Conservation (phyloP, 2,888 invertebrate species). For the Trimorus sp. region DNA sequence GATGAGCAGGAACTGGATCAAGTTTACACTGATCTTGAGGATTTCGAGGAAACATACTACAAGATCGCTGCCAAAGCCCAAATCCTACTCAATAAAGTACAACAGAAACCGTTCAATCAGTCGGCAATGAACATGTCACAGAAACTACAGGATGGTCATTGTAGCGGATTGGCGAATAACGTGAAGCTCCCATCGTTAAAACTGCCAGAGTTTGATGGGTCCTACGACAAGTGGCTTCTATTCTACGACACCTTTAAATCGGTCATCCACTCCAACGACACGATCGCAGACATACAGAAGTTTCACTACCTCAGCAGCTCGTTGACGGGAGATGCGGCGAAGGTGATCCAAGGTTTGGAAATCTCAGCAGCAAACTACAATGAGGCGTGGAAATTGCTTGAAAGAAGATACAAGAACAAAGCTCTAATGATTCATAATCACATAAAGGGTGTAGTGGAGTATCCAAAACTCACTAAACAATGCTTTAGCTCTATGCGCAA, state of each 20-base stretch:
- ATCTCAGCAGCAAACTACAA: slow-evolving; percentile 65
- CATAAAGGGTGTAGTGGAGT: slow-evolving; percentile 60
- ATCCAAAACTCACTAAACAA: slow-evolving; percentile 48
- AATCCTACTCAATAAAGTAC: too few species aligned
- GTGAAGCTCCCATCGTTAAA: slow-evolving; percentile 6
- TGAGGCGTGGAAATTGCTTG: slow-evolving; percentile 63
- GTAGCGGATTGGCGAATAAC: too few species aligned
- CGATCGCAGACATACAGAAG: slow-evolving; percentile 62
- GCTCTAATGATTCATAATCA: slow-evolving; percentile 66
- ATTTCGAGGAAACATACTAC: too few species aligned
- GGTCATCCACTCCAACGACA: slow-evolving; percentile 65
- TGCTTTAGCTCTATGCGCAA: slow-evolving; percentile 51
- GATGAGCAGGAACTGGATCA: too few species aligned
- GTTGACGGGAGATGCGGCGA: slow-evolving; percentile 14
- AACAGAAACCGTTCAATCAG: too few species aligned
- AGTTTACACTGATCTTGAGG: too few species aligned
- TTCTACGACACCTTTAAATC: slow-evolving; percentile 65
- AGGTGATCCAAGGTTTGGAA: slow-evolving; percentile 56
- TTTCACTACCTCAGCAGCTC: slow-evolving; percentile 65
- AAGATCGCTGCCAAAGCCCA: too few species aligned
- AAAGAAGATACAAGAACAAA: slow-evolving; percentile 63
- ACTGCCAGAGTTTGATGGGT: slow-evolving; percentile 66
- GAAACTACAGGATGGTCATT: too few species aligned
- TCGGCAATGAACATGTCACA: too few species aligned
- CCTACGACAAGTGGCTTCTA: slow-evolving; percentile 62